phyloP scores from a whole-genome alignment of 2,888 invertebrate genomes.

The Hydroisotoma schaefferi region DNA sequence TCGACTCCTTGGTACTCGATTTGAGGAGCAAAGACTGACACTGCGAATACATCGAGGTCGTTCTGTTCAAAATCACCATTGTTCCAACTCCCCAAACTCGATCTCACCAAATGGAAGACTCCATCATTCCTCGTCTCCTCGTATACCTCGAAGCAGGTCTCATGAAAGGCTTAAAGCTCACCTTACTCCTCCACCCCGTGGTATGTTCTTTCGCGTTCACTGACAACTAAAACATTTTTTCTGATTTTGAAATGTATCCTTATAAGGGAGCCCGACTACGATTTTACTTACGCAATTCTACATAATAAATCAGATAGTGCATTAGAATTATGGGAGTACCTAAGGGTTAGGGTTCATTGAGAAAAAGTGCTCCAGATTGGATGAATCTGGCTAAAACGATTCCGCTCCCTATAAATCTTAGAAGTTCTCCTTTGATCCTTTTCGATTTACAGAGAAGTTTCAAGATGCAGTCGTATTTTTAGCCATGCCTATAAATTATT shows the following conservation, averaged over 20 bases:
- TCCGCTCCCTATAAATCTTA: neutral
- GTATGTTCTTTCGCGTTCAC: too few species aligned
- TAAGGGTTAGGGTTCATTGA: too few species aligned
- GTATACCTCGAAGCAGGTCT: slow-evolving; percentile 48
- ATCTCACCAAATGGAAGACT: slow-evolving; percentile 41
- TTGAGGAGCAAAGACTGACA: slow-evolving; percentile 85
- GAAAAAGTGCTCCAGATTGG: neutral
- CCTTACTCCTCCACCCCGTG: slow-evolving; percentile 47
- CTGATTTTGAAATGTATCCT: too few species aligned
- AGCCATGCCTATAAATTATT: slow-evolving; percentile 1
- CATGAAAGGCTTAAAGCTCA: slow-evolving; percentile 47
- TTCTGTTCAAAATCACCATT: slow-evolving; percentile 59
- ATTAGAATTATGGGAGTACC: too few species aligned
- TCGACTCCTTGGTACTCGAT: slow-evolving; percentile 59
- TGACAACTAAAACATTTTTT: too few species aligned
- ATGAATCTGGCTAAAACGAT: too few species aligned
- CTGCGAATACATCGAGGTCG: slow-evolving; percentile 85
- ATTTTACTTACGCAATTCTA: too few species aligned
- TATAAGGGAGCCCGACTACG: too few species aligned
- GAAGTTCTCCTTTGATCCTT: slow-evolving; percentile 6
- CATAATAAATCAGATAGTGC: too few species aligned
- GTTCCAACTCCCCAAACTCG: slow-evolving; percentile 39
- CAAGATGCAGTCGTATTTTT: neutral
- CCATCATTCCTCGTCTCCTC: slow-evolving; percentile 37
- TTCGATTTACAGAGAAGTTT: neutral